Evolutionary conservation across 1,140 invertebrate species (phyloP).

Genomic region (Thaumatotibia leucotreta): DNA sequence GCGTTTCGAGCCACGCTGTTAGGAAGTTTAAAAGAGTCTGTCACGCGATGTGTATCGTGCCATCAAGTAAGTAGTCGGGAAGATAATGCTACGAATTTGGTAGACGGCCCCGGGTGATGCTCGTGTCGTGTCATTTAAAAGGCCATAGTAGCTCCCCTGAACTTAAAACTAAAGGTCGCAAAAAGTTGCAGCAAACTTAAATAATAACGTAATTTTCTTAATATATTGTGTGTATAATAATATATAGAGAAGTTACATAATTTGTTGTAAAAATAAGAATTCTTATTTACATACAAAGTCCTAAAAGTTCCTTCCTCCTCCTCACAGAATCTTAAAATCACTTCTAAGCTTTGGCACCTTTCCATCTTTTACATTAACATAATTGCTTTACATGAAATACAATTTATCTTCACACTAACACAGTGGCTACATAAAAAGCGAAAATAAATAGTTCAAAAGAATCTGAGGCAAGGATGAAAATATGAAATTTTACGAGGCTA

Average conservation of each 20-base stretch:
- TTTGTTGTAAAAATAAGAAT: no score
- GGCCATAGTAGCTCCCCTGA: no score
- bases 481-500: not conserved
- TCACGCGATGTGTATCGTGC: not conserved
- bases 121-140: constrained; percentile 11
- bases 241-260: no score
- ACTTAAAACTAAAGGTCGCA: no score
- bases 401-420: constrained; percentile 19
- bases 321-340: constrained; percentile 27
- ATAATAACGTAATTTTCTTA: no score
- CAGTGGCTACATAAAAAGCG: constrained; percentile 10
- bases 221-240: no score
- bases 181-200: no score
- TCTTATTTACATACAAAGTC: no score
- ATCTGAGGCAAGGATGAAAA: not conserved
- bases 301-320: no score
- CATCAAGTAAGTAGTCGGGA: not conserved
- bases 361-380: not conserved
- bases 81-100: not conserved
- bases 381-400: not conserved
- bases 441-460: not conserved
- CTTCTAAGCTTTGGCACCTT: constrained; percentile 21
- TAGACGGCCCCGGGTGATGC: constrained; percentile 12
- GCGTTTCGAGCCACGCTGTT: not conserved
- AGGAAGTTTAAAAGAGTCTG: not conserved